Conservation (phyloP, 2,113 vertebrate genomes). For the Gavialis gangeticus region DNA sequence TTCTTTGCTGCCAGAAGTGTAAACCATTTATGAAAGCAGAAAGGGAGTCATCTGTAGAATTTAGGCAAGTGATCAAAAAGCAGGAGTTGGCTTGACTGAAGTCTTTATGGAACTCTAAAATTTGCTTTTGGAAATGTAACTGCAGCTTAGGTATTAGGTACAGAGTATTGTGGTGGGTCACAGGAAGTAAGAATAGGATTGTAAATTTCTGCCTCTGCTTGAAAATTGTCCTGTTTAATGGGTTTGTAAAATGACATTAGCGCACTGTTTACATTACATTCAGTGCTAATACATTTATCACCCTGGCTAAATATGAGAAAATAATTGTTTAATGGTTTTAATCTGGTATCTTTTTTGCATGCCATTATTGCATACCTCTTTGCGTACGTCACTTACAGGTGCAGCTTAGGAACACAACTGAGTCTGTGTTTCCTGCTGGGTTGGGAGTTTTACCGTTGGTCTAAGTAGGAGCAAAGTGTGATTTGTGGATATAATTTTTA, state of each 20-base stretch:
- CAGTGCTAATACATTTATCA: not conserved
- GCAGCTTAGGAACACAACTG: not conserved
- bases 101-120: not conserved
- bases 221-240: not conserved
- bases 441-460: not conserved
- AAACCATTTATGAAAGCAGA: not conserved
- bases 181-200: not conserved
- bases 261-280: not conserved
- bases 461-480: not conserved
- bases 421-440: not conserved
- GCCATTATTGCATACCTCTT: not conserved
- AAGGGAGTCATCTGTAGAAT: not conserved
- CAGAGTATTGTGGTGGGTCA: not conserved
- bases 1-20: not conserved
- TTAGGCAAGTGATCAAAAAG: not conserved
- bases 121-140: not conserved
- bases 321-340: not conserved
- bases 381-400: fast-evolving
- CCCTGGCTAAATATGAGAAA: not conserved
- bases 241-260: not conserved
- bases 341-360: not conserved
- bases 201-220: not conserved
- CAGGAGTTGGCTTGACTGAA: not conserved
- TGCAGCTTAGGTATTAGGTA: not conserved
- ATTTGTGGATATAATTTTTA: not conserved